Evolutionary conservation across 2,888 invertebrate species (phyloP).

Genomic region (Alloplasta piceator): DNA sequence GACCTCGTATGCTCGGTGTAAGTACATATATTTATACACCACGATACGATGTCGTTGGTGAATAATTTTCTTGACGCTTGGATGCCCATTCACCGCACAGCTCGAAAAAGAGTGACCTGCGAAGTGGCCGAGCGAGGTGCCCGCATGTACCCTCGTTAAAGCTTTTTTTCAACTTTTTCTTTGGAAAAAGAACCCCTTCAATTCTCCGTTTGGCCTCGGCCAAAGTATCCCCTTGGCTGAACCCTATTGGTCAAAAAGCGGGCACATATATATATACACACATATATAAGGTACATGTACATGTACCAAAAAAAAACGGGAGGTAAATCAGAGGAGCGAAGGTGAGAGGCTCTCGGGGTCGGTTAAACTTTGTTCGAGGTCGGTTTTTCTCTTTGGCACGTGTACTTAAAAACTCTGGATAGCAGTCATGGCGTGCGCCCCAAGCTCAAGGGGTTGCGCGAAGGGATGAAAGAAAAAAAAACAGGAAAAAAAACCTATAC

Average conservation of each 20-base stretch:
- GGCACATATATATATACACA: no score
- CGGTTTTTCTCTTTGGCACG: slow-evolving; percentile 64
- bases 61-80: slow-evolving; percentile 49
- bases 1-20: not conserved
- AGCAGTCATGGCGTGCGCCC: slow-evolving; percentile 40
- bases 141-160: slow-evolving; percentile 50
- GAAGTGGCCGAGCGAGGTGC: slow-evolving; percentile 45
- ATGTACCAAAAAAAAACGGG: not conserved
- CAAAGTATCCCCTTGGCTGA: slow-evolving; percentile 32
- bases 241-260: slow-evolving; percentile 45
- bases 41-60: slow-evolving; percentile 39
- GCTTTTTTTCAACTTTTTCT: slow-evolving; percentile 33
- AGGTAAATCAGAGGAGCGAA: slow-evolving; percentile 47
- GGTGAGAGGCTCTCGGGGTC: slow-evolving; percentile 53
- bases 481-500: slow-evolving; percentile 47
- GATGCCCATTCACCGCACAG: slow-evolving; percentile 31
- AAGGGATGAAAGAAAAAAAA: slow-evolving; percentile 24
- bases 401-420: slow-evolving; percentile 42
- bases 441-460: slow-evolving; percentile 14
- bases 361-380: slow-evolving; percentile 64
- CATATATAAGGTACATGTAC: no score
- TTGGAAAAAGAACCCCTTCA: slow-evolving; percentile 38
- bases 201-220: slow-evolving; percentile 46
- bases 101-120: slow-evolving; percentile 22
- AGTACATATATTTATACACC: not conserved